Base-by-base conservation (phyloP, 2,113 vertebrate genomes). In the Ctenodactylus gundi region DNA sequence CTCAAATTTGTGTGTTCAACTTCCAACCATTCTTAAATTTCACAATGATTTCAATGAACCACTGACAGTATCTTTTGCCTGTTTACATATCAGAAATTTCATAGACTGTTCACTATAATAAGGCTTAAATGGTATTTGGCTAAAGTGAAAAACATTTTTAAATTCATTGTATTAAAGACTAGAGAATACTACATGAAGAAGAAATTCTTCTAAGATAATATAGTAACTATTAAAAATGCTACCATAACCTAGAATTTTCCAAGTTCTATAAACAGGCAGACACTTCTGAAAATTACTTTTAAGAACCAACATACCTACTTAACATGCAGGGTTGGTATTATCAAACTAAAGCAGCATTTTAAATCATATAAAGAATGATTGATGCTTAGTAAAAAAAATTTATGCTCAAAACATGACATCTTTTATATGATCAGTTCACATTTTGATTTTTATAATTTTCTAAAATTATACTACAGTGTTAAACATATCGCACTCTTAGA, bases 11-110 rank as follows among this genome's bases (percentile, higher is more conserved):
- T 91, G 25, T 94, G 60, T 88, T 91, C 82, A 81, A 82, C 21
- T 76, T 77, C 77, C 85, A 88, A 88, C 10, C 9, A 41, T 91
- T 67, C 88, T 62, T 95, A 93, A 73, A 86, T 82, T 77, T 94
- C 41, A 88, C n/a, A 7, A 94, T 31, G 7, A 21, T 94, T 82
- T 82, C 49, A 13, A 49, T 77, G 49, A 55, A 92, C 4, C 62
- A 77, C 20, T 94, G n/a, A n/a, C 46, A 41, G 21, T 34, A 92
- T 73, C 70, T 94, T 73, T 90, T 92, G 62, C 80, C 67, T 65
- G 70, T 77, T 57, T 85, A 36, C 29, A 77, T 27, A 88, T 76
- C 78, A 75, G 44, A 85, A 92, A 85, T 77, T 85, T 60, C 60
- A 90, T 39, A 88, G 31, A 84, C 11, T 93, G 13, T 72, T 73